Conservation (phyloP, 2,888 invertebrate genomes). For the Amiota communis region DNA sequence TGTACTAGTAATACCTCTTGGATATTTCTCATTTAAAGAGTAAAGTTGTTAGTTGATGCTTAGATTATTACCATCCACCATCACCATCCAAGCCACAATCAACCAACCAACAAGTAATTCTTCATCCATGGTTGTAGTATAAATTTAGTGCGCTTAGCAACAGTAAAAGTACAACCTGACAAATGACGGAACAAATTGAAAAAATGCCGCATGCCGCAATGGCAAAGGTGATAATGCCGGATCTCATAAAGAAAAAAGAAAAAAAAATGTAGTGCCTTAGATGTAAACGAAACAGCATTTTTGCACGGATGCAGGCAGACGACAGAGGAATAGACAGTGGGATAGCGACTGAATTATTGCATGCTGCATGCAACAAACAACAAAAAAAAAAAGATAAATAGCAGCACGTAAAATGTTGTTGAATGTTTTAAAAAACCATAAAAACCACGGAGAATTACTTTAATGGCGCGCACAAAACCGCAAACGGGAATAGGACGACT, state of each 20-base stretch:
- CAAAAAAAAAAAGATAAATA: slow-evolving; percentile 60
- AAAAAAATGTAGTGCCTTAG: background rate
- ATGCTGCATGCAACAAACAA: slow-evolving; percentile 49
- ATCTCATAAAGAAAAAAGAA: background rate
- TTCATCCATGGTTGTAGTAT: too few species aligned
- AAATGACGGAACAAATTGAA: slow-evolving; percentile 26
- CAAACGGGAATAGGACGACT: slow-evolving; percentile 40
- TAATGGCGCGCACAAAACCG: slow-evolving; percentile 50
- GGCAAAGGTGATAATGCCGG: slow-evolving; percentile 20
- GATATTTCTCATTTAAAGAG: too few species aligned
- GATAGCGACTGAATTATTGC: slow-evolving; percentile 66
- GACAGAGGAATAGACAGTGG: slow-evolving; percentile 22
- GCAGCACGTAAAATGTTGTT: slow-evolving; percentile 68
- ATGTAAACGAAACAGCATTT: background rate
- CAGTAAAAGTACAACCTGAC: background rate
- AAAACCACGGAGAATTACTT: slow-evolving; percentile 67
- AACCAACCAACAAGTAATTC: background rate
- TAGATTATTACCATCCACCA: background rate
- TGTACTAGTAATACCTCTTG: too few species aligned
- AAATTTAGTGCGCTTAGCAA: too few species aligned
- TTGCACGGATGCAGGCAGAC: slow-evolving; percentile 1
- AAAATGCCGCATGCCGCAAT: slow-evolving; percentile 3
- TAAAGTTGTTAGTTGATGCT: too few species aligned
- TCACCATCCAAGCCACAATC: background rate
- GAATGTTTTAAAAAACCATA: slow-evolving; percentile 67